Percentiles rank a stretch among this genome's conserved stretches.
Conservation (phyloP, 2,888 invertebrate species). For the Chloroclystis v-ata region DNA sequence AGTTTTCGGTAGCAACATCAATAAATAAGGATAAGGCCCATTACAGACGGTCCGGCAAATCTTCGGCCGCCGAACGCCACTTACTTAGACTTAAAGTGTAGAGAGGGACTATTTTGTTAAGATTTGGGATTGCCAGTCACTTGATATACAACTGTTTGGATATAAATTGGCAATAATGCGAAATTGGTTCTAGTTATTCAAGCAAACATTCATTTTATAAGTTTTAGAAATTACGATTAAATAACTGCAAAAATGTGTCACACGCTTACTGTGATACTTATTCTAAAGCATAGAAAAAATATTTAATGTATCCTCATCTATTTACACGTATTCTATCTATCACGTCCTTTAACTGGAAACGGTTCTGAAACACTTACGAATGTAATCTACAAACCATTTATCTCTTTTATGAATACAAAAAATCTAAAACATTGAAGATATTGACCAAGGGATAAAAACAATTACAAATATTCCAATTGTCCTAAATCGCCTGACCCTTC, state of each 20-base stretch:
- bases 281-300: no score
- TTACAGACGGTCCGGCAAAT: slow-evolving; percentile 78
- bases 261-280: no score
- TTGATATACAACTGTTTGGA: slow-evolving; percentile 48
- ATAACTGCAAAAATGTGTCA: no score
- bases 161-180: slow-evolving; percentile 7
- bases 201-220: no score
- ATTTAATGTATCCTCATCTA: no score
- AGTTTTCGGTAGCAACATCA: slow-evolving; percentile 55
- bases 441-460: slow-evolving; percentile 28
- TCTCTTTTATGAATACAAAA: background rate
- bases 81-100: slow-evolving; percentile 78
- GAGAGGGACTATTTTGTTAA: slow-evolving; percentile 68
- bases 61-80: slow-evolving; percentile 75
- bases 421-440: background rate
- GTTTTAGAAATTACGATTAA: no score
- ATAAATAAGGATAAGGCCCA: slow-evolving; percentile 78
- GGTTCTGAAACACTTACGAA: no score
- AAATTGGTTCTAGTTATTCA: no score
- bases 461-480: slow-evolving; percentile 34
- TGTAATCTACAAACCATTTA: no score
- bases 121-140: slow-evolving; percentile 71
- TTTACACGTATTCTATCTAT: no score
- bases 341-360: no score
- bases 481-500: slow-evolving; percentile 60